Conservation (phyloP, 2,888 invertebrate species). For the Drosophila trichaetosa region DNA sequence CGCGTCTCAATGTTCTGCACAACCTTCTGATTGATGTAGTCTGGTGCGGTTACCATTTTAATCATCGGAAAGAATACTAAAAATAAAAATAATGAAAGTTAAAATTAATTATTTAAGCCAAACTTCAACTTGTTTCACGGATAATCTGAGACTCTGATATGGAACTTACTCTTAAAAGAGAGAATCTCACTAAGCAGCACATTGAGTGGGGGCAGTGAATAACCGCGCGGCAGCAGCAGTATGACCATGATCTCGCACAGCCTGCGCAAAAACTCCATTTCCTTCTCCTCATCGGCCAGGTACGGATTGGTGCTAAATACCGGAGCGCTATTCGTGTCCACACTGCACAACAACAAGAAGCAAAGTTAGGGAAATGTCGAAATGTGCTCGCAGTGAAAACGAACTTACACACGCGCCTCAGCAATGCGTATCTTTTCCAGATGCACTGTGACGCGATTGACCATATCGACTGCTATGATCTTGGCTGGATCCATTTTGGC, state of each 20-base stretch:
- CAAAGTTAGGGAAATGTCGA: not conserved
- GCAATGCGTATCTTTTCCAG: slow-evolving; percentile 93
- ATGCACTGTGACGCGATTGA: slow-evolving; percentile 92
- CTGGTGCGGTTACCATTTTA: slow-evolving; percentile 94
- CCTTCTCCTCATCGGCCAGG: slow-evolving; percentile 90
- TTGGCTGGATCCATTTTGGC: slow-evolving; percentile 92
- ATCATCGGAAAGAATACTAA: slow-evolving; percentile 90
- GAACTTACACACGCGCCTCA: slow-evolving; percentile 90
- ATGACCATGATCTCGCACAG: slow-evolving; percentile 93
- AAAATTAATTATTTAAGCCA: not conserved
- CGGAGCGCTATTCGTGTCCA: slow-evolving; percentile 88
- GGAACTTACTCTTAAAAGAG: slow-evolving; percentile 90
- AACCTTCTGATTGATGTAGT: slow-evolving; percentile 95
- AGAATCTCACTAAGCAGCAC: slow-evolving; percentile 93
- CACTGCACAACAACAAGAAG: slow-evolving; percentile 84
- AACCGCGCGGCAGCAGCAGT: slow-evolving; percentile 92
- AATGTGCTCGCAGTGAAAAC: not conserved
- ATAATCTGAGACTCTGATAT: not conserved
- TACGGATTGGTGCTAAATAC: slow-evolving; percentile 91
- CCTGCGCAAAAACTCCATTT: slow-evolving; percentile 92
- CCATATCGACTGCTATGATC: slow-evolving; percentile 92
- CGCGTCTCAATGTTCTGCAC: slow-evolving; percentile 93
- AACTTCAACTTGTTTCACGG: not conserved
- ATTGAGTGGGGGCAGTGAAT: slow-evolving; percentile 91
- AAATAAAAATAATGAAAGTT: slow-evolving; percentile 1